phyloP scores from a whole-genome alignment of 2,113 vertebrate genomes.

The Cercopithecus mona region DNA sequence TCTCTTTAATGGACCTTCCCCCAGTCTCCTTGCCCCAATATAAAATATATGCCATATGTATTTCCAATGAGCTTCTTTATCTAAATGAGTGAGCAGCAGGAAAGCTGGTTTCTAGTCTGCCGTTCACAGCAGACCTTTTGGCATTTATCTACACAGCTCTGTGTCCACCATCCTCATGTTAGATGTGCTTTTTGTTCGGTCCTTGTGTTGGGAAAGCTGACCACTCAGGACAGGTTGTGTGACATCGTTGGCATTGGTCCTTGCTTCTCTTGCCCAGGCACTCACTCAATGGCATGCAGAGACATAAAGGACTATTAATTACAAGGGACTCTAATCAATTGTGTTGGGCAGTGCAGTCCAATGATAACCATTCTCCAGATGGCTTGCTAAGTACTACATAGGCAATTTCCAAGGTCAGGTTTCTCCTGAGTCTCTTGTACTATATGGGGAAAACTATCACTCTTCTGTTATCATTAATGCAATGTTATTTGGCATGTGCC shows the following conservation, averaged over 20 bases:
- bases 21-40: not conserved
- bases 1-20: constrained; percentile 59
- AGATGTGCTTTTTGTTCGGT: not conserved
- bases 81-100: not conserved
- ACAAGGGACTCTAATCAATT: too few relatives aligned
- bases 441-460: not conserved
- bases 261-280: not conserved
- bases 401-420: not conserved
- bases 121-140: not conserved
- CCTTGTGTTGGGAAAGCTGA: too few relatives aligned
- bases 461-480: not conserved
- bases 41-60: constrained; percentile 56
- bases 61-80: constrained; percentile 32
- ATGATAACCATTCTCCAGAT: not conserved
- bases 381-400: not conserved
- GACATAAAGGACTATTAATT: not conserved
- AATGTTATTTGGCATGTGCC: not conserved
- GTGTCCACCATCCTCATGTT: not conserved
- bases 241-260: not conserved
- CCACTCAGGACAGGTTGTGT: not conserved
- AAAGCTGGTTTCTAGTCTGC: not conserved
- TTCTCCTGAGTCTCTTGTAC: not conserved
- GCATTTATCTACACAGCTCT: not conserved
- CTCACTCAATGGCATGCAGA: not conserved
- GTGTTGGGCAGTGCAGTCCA: not conserved